Percentiles rank a stretch among this genome's conserved stretches.
Evolutionary conservation across 2,888 invertebrate species (phyloP).

Genomic region (Leucoma salicis): DNA sequence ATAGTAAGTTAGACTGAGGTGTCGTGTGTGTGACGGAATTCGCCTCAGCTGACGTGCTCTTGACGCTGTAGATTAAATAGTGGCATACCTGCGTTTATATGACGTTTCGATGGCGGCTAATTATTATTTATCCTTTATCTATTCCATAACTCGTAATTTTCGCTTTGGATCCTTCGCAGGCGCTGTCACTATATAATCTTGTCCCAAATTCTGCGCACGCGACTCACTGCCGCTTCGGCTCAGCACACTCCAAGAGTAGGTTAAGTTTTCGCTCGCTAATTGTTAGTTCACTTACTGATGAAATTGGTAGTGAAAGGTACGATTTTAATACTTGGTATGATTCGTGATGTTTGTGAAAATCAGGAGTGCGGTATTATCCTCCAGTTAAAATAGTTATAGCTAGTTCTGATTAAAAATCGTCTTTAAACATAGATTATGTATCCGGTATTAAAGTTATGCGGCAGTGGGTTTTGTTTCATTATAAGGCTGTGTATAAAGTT

Average conservation of each 20-base stretch:
- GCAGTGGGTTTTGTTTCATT: constrained; percentile 68
- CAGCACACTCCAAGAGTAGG: constrained; percentile 37
- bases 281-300: constrained; percentile 34
- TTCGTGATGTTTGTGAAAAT: constrained; percentile 21
- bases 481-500: constrained; percentile 74
- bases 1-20: too few relatives aligned
- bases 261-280: constrained; percentile 22
- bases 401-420: constrained; percentile 48
- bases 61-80: background rate
- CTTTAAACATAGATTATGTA: constrained; percentile 43
- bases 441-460: constrained; percentile 54
- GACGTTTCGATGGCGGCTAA: background rate
- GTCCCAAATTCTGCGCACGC: constrained; percentile 37
- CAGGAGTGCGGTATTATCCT: constrained; percentile 31
- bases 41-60: background rate
- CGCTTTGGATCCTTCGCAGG: constrained; percentile 1
- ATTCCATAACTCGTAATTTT: background rate
- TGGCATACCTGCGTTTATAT: background rate
- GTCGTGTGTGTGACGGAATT: background rate
- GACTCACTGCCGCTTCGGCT: constrained; percentile 50
- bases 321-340: constrained; percentile 19
- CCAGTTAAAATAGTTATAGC: constrained; percentile 53
- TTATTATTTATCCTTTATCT: background rate
- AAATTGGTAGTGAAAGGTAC: constrained; percentile 34
- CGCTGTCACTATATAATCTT: constrained; percentile 32